Base-by-base conservation (phyloP, 2,113 vertebrate genomes). In the Cyphomyrus plagiostoma region DNA sequence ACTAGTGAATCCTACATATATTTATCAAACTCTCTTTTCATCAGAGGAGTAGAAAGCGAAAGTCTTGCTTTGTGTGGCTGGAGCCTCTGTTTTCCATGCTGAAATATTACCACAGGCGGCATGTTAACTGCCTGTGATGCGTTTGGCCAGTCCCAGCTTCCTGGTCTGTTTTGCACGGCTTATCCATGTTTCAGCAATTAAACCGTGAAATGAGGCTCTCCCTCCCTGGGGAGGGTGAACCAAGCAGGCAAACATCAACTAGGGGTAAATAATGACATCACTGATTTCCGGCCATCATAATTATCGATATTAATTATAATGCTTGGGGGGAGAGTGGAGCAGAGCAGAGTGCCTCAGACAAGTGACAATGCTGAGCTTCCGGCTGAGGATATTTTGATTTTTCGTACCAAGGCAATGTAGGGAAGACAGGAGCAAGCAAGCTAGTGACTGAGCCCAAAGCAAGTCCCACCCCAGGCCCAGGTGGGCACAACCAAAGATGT, bases 401-500 rank as follows among this genome's bases (percentile, higher is more conserved):
- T 48, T n/a, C 10, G 1, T 11, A 48, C 45, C 11, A 80, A 80
- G 74, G 74, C 19, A 42, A 42, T 80, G 35, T 80, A 39, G 13
- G 35, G 15, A 77, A 77, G 30, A 39, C 30, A 70, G 62, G 77
- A 42, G 23, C 82, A 84, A 23, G 45, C 74, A 80, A 19, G 35
- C 13, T 17, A 77, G 35, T 35, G 15, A 77, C 11, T 17, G 30
- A 77, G 70, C 74, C 74, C 74, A 42, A 6, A 80, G 35, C 74
- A 7, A 6, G 15, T 42, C 35, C 74, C 30, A 19, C 13, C 15
- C 1, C 35, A 42, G 30, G 49, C 30, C 42, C 88, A 88, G 46
- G 92, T 91, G 89, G 89, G 89, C 89, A 89, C 62, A 85, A 89
- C 13, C 84, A 89, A 80, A 90, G 92, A 0, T 13, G 56, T 39